A percentile compares a stretch with the other conserved stretches of the same genome.
Evolutionary conservation across 2,113 vertebrate genomes (phyloP).

Genomic region (Sialia sialis): DNA sequence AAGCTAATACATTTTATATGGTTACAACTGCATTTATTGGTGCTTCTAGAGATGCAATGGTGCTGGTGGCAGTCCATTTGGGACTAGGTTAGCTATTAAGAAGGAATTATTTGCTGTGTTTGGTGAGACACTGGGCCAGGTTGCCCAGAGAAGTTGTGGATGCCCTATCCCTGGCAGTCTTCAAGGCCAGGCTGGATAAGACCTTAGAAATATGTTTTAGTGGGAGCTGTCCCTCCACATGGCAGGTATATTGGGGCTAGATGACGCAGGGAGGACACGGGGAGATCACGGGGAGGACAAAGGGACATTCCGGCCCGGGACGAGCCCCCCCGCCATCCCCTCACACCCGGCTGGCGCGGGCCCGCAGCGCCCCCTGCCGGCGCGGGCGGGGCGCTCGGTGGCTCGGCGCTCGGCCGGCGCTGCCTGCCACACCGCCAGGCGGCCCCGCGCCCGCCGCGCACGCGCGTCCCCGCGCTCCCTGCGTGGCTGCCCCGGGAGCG

Average conservation of each 20-base stretch:
- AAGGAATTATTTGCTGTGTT: neutral
- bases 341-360: accelerated
- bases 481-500: no score
- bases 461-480: no score
- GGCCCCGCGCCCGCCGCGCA: no score
- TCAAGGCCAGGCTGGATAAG: neutral
- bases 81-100: neutral
- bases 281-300: neutral
- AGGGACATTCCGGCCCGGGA: accelerated
- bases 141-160: neutral
- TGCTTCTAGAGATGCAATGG: accelerated
- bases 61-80: neutral
- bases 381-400: neutral
- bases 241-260: neutral
- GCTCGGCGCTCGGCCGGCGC: neutral
- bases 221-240: neutral
- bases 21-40: neutral
- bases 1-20: neutral
- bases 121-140: neutral
- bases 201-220: neutral
- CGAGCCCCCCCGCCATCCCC: neutral
- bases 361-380: neutral
- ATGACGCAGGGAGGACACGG: no score
- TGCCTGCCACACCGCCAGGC: neutral
- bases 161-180: neutral